Evolutionary conservation across 1,140 invertebrate genomes (phyloP).

Genomic region (Lepidurus couesii): DNA sequence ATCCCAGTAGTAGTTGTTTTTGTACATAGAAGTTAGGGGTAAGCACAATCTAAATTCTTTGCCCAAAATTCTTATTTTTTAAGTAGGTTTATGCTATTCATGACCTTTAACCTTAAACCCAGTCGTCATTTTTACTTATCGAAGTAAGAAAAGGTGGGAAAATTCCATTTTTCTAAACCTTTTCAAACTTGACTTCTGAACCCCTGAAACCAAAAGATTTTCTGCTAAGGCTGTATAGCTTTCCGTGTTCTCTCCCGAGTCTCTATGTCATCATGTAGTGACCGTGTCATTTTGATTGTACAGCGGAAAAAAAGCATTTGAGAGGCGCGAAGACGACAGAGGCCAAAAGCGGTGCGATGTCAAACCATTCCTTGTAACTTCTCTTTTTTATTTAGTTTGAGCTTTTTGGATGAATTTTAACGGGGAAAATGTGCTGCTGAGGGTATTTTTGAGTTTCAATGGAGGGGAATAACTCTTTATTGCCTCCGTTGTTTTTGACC

Average conservation of each 20-base stretch:
- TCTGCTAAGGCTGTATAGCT: conserved; percentile 11
- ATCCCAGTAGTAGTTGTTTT: neutral
- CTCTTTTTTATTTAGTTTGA: neutral
- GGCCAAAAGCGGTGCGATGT: neutral
- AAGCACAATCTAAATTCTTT: neutral
- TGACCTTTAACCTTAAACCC: neutral
- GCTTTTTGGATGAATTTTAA: neutral
- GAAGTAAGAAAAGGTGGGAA: neutral
- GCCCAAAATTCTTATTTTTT: neutral
- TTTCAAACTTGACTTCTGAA: neutral
- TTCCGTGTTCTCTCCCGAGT: conserved; percentile 5
- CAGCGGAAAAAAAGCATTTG: neutral
- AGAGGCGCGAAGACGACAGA: neutral
- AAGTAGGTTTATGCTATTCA: neutral
- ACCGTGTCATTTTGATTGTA: neutral
- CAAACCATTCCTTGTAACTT: conserved; percentile 11
- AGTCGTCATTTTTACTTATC: neutral
- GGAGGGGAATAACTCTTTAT: conserved; percentile 1
- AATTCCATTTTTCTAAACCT: neutral
- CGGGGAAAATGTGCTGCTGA: neutral
- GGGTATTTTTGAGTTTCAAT: neutral
- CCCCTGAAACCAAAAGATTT: neutral
- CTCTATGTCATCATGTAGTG: conserved; percentile 18
- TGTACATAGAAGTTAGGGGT: neutral
- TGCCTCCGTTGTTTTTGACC: neutral